phyloP scores from a whole-genome alignment of 2,113 vertebrate genomes.

The Amphilophus citrinellus region DNA sequence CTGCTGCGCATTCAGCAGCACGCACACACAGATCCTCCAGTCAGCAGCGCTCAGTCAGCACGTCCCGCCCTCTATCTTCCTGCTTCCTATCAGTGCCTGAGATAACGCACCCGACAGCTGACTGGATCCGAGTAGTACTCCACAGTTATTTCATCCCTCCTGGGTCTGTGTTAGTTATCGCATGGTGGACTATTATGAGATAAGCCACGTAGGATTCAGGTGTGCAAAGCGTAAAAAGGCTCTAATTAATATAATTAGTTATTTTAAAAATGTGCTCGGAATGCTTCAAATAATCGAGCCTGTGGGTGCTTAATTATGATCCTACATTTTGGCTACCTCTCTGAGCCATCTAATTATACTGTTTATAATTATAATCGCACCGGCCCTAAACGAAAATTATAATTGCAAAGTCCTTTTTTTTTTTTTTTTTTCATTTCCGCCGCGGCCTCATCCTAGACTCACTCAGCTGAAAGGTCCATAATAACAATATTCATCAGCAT shows the following conservation, averaged over 20 bases:
- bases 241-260: not conserved
- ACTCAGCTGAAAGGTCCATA: conserved; percentile 30
- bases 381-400: conserved; percentile 17
- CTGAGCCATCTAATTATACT: not conserved
- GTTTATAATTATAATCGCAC: too few relatives aligned
- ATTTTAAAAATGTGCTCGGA: not conserved
- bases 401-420: conserved; percentile 29
- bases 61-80: conserved; percentile 24
- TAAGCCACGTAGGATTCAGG: not conserved
- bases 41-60: conserved; percentile 2
- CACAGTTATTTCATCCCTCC: conserved; percentile 28
- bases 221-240: not conserved
- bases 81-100: not conserved
- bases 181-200: not conserved
- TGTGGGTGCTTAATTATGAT: not conserved
- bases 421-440: not conserved
- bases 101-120: not conserved
- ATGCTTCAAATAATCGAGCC: not conserved
- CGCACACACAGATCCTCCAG: conserved; percentile 14
- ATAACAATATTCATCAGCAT: conserved; percentile 62
- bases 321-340: not conserved
- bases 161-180: conserved; percentile 5
- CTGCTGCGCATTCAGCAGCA: conserved; percentile 8
- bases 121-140: not conserved
- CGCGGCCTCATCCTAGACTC: conserved; percentile 8